phyloP scores from a whole-genome alignment of 92 coral and sea anemone genomes.

The Galaxea fascicularis region DNA sequence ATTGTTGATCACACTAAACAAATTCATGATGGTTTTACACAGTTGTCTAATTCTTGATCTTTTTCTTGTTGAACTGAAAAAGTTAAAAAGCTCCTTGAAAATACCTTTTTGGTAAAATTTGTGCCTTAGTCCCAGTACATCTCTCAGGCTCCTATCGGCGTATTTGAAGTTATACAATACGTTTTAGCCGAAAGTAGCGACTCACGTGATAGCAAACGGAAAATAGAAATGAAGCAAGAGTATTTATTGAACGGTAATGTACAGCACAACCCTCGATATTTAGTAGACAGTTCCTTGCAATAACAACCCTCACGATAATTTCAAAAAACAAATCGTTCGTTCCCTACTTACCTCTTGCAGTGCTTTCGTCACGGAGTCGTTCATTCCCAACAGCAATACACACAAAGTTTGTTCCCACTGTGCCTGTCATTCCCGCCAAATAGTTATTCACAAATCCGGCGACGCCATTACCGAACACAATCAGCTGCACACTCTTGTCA shows the following conservation, averaged over 20 bases:
- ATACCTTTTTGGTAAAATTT: too few species aligned
- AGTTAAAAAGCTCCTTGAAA: background rate
- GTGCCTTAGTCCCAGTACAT: background rate
- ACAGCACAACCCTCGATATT: too few species aligned
- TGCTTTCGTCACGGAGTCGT: background rate
- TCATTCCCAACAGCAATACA: slow-evolving; percentile 68
- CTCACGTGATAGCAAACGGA: background rate
- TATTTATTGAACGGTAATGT: too few species aligned
- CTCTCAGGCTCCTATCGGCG: background rate
- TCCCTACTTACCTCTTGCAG: slow-evolving; percentile 1
- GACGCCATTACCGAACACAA: slow-evolving; percentile 79
- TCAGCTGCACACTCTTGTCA: slow-evolving; percentile 81
- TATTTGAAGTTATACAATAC: background rate
- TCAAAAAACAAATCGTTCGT: background rate
- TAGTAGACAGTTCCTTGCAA: too few species aligned
- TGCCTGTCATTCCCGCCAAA: slow-evolving; percentile 81
- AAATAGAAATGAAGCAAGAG: background rate
- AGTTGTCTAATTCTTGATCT: too few species aligned
- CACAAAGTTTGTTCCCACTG: slow-evolving; percentile 73
- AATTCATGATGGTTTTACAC: too few species aligned
- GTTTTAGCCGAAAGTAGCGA: background rate
- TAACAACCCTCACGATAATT: background rate
- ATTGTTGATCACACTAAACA: too few species aligned
- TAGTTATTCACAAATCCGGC: slow-evolving; percentile 83
- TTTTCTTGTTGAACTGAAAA: background rate